These are phyloP conservation scores for Acrobasis consociella DNA, from an alignment of 2,888 invertebrate species.

Conservation along the genomic window DNA sequence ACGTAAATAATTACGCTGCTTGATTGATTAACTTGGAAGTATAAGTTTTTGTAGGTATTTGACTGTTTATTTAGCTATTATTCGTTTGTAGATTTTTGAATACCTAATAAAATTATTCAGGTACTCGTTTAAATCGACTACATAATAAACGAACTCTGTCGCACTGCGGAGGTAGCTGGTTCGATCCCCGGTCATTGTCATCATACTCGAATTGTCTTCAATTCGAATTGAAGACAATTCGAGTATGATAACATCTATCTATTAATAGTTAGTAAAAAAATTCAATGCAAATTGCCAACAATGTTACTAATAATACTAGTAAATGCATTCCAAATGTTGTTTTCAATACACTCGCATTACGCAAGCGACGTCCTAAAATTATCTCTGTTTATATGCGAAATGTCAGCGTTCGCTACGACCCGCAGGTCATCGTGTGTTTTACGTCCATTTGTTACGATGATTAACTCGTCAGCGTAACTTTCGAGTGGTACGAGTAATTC, in stretches of 20 bases:
- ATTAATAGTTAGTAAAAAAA: not conserved
- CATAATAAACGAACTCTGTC: no score
- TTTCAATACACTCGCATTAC: constrained; percentile 3
- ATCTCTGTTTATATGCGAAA: constrained; percentile 11
- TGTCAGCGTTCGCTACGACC: constrained; percentile 1
- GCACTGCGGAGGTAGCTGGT: no score
- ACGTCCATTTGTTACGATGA: constrained; percentile 6
- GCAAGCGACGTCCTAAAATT: constrained; percentile 6
- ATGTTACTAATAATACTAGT: not conserved
- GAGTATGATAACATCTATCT: no score
- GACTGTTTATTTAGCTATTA: no score
- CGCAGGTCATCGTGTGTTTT: constrained; percentile 6
- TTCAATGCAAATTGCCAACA: not conserved
- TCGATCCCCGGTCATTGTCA: no score
- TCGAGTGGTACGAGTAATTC: not conserved
- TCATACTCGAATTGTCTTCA: no score
- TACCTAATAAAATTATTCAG: no score
- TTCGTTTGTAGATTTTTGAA: no score
- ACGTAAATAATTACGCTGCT: not conserved
- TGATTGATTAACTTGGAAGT: not conserved
- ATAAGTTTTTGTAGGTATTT: not conserved
- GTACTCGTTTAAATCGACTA: no score
- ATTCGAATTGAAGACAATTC: no score
- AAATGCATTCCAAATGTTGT: not conserved
- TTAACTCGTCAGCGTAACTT: constrained; percentile 14